These are phyloP conservation scores for Chondrilla cf. caribensis DNA, from an alignment of 37 sponge, comb jelly and placozoan genomes.

Conservation along the genomic window DNA sequence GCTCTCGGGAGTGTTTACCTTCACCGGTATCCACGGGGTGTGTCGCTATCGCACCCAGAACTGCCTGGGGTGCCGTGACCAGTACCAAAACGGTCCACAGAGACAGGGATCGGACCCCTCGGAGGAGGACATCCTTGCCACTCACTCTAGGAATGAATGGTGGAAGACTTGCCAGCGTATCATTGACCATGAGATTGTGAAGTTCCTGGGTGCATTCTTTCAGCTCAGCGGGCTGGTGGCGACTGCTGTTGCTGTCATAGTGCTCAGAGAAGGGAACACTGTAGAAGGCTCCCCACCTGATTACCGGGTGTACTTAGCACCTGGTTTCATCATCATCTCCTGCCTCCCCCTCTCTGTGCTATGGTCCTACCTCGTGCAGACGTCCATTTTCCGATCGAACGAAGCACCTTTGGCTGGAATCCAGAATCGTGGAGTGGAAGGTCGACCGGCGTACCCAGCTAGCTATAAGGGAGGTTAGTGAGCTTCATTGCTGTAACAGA, in stretches of 20 bases:
- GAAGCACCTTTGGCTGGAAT: neutral
- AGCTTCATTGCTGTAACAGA: too few relatives aligned
- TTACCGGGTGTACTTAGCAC: neutral
- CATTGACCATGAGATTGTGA: slow-evolving; percentile 32
- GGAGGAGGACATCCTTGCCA: neutral
- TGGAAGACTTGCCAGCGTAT: neutral
- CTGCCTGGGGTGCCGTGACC: neutral
- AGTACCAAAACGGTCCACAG: too few relatives aligned
- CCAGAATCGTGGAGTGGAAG: neutral
- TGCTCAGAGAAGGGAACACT: too few relatives aligned
- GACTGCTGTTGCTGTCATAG: neutral
- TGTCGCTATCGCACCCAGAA: neutral
- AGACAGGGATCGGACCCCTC: too few relatives aligned
- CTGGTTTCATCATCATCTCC: slow-evolving; percentile 10
- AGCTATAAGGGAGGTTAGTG: slow-evolving; percentile 27
- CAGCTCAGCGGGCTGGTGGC: slow-evolving; percentile 28
- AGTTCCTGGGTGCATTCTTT: slow-evolving; percentile 20
- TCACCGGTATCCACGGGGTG: neutral
- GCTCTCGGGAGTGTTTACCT: slow-evolving; percentile 2
- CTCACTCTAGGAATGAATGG: neutral
- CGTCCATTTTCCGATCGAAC: neutral
- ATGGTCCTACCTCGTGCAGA: slow-evolving; percentile 17
- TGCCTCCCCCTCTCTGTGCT: slow-evolving; percentile 18
- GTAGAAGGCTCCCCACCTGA: neutral
- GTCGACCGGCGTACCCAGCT: neutral